Evolutionary conservation across 2,797 vertebrate species (phyloP).

Genomic region (Arnoldichthys spilopterus): DNA sequence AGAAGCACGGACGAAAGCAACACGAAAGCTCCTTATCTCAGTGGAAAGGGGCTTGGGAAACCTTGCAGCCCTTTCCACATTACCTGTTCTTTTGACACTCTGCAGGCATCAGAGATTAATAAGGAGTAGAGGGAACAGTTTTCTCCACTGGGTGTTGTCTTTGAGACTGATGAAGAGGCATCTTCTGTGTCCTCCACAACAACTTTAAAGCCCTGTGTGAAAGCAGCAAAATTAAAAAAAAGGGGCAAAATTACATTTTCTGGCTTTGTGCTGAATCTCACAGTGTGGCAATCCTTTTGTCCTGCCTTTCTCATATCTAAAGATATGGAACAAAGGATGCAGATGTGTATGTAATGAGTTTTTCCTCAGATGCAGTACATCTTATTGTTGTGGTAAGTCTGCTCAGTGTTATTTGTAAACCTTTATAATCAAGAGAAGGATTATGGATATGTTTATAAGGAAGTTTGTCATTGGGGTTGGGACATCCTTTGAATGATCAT

Average conservation of each 20-base stretch:
- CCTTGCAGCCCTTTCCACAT: too few species aligned
- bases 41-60: not conserved
- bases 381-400: not conserved
- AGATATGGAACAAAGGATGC: not conserved
- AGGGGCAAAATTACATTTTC: not conserved
- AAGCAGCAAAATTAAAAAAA: too few species aligned
- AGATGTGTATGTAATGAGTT: not conserved
- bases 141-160: not conserved
- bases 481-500: not conserved
- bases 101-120: slow-evolving; percentile 13
- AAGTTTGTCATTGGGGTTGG: too few species aligned
- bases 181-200: not conserved
- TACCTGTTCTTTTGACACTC: not conserved
- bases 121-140: not conserved
- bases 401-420: not conserved
- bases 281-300: not conserved
- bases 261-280: not conserved
- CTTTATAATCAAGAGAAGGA: too few species aligned
- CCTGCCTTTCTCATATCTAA: not conserved
- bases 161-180: not conserved
- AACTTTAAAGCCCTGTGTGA: not conserved
- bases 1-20: not conserved
- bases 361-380: not conserved
- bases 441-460: too few species aligned
- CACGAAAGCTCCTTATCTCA: not conserved